Percentiles rank a stretch among this genome's conserved stretches.
Evolutionary conservation across 2,113 vertebrate genomes (phyloP).

Genomic region (Sapajus apella): DNA sequence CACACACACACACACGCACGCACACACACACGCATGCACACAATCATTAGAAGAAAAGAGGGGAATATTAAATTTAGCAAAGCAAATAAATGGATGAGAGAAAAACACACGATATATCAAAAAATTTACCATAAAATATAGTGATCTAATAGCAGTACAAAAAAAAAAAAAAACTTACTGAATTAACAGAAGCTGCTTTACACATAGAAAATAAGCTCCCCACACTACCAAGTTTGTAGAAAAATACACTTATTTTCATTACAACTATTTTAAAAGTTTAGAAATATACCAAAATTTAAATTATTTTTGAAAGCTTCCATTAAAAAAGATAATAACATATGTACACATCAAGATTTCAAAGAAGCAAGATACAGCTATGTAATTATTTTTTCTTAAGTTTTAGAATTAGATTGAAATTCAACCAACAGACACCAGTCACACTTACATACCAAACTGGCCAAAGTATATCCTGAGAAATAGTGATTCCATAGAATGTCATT

Average conservation of each 20-base stretch:
- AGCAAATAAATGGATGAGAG: background rate
- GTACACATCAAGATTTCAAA: background rate
- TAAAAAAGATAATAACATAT: background rate
- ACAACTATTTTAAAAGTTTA: background rate
- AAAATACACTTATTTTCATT: background rate
- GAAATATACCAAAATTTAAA: background rate
- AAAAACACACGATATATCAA: background rate
- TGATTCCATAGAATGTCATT: background rate
- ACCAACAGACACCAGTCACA: background rate
- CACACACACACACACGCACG: background rate
- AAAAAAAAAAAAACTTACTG: background rate
- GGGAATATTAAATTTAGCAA: background rate
- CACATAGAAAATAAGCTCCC: background rate
- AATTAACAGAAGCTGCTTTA: background rate
- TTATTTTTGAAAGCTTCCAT: background rate
- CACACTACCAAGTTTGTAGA: background rate
- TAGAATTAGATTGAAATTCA: background rate
- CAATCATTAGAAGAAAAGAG: background rate
- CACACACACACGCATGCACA: background rate
- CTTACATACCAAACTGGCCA: background rate
- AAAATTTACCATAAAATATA: background rate
- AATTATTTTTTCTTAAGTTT: background rate
- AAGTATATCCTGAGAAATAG: background rate
- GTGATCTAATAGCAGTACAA: background rate
- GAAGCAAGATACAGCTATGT: background rate